Conservation (phyloP, 2,888 invertebrate genomes). For the Latrodectus hesperus region DNA sequence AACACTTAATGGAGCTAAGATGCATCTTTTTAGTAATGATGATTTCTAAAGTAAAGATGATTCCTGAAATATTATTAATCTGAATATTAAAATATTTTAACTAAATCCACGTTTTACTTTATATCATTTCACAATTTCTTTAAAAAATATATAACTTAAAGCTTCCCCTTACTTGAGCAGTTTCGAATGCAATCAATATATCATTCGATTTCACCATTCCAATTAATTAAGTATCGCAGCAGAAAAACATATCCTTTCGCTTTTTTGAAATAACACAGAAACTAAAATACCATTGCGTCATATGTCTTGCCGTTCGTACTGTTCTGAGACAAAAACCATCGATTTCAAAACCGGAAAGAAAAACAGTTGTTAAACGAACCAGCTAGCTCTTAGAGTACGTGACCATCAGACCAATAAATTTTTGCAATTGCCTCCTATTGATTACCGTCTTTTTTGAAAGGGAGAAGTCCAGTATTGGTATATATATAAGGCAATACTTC, state of each 20-base stretch:
- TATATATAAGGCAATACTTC: background rate
- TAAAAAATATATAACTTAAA: no score
- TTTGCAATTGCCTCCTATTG: background rate
- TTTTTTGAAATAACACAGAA: background rate
- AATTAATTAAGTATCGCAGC: background rate
- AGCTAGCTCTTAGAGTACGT: conserved; percentile 12
- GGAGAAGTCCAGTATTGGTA: background rate
- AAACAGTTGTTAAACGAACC: conserved; percentile 39
- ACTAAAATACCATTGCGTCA: background rate
- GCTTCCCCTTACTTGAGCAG: no score
- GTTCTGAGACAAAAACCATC: background rate
- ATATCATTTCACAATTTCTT: no score
- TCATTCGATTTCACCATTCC: background rate
- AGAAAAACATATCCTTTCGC: background rate
- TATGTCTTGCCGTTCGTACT: background rate
- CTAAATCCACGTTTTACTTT: no score
- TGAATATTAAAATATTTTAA: no score
- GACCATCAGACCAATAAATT: conserved; percentile 43
- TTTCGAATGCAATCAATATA: no score
- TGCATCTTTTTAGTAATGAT: no score
- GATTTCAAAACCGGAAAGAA: conserved; percentile 1
- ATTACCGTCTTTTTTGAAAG: background rate
- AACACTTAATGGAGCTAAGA: no score
- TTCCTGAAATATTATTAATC: no score
- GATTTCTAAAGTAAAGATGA: no score